Percentiles rank a stretch among this genome's conserved stretches.
These are phyloP conservation scores for Alcedo atthis DNA, from an alignment of 2,797 vertebrate genomes.

Conservation along the genomic window DNA sequence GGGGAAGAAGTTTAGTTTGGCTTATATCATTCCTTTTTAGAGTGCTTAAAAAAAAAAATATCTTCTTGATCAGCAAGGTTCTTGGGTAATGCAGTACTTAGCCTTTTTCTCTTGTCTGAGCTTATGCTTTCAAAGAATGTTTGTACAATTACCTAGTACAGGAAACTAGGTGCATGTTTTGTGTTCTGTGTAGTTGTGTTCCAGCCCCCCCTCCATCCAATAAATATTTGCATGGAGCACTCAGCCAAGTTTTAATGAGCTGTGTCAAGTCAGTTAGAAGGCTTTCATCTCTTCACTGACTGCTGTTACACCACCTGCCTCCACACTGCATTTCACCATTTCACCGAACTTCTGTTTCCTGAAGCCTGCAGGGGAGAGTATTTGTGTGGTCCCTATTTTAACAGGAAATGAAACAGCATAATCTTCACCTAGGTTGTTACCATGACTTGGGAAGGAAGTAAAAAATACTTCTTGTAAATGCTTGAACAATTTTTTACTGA, in stretches of 20 bases:
- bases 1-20: neutral
- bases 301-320: neutral
- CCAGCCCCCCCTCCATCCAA: neutral
- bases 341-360: neutral
- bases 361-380: neutral
- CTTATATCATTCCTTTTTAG: neutral
- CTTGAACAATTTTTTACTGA: neutral
- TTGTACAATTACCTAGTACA: neutral
- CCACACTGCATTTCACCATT: neutral
- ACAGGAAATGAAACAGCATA: neutral
- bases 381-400: neutral
- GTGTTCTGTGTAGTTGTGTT: neutral
- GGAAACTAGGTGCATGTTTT: neutral
- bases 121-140: neutral
- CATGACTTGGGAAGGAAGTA: neutral
- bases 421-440: neutral
- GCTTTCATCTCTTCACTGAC: neutral
- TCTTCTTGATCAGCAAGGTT: neutral
- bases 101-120: neutral
- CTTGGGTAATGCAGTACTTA: neutral
- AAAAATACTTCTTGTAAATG: neutral
- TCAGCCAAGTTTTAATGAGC: neutral
- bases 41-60: neutral
- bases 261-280: neutral
- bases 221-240: neutral